A percentile compares a stretch with the other conserved stretches of the same genome.
Evolutionary conservation across 2,888 invertebrate genomes (phyloP).

Genomic region (Caenorhabditis auriculariae): DNA sequence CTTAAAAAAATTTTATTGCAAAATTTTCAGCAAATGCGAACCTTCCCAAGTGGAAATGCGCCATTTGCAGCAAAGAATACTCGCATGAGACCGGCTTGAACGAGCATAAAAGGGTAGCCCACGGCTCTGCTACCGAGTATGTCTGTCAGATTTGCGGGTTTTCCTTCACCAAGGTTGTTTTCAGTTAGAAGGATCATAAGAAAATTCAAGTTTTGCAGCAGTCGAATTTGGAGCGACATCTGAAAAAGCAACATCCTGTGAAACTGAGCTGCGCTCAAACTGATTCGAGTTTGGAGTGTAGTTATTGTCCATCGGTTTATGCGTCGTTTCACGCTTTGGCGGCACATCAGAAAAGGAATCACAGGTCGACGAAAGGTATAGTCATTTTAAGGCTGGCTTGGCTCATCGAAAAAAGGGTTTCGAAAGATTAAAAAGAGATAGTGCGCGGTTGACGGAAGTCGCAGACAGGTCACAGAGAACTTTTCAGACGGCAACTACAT

Average conservation of each 20-base stretch:
- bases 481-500: no score
- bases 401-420: no score
- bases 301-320: constrained; percentile 5
- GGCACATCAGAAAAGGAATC: constrained; percentile 1
- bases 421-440: no score
- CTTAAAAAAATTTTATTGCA: background rate
- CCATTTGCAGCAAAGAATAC: constrained; percentile 28
- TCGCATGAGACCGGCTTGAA: constrained; percentile 24
- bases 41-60: constrained; percentile 22
- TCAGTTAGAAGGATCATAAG: no score
- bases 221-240: constrained; percentile 29
- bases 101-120: constrained; percentile 22
- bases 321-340: background rate
- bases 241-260: constrained; percentile 27
- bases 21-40: background rate
- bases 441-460: no score
- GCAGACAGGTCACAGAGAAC: no score
- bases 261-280: background rate
- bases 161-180: constrained; percentile 24
- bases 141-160: constrained; percentile 24
- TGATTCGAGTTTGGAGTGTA: background rate
- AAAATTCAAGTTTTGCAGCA: constrained; percentile 18
- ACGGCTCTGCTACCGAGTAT: constrained; percentile 1
- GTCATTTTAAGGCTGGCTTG: no score
- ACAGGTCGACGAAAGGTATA: background rate